A percentile compares a stretch with the other conserved stretches of the same genome.
These are phyloP conservation scores for Drosophila mayri DNA, from an alignment of 1,140 invertebrate genomes.

Conservation along the genomic window DNA sequence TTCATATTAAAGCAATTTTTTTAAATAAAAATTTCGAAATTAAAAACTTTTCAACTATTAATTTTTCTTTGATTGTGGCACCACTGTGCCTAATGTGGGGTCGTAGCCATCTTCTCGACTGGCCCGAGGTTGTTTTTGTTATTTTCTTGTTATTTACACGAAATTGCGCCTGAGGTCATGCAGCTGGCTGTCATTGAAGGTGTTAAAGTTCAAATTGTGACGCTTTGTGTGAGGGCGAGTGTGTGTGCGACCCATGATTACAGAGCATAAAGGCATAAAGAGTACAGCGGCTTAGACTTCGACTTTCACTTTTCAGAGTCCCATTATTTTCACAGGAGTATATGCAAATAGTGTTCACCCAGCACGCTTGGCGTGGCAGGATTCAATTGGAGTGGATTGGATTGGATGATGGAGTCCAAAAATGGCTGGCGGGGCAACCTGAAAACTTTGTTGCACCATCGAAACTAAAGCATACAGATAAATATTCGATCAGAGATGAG, in stretches of 20 bases:
- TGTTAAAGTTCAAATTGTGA: slow-evolving; percentile 81
- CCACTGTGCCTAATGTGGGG: slow-evolving; percentile 5
- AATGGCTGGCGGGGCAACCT: slow-evolving; percentile 7
- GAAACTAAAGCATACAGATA: slow-evolving; percentile 7
- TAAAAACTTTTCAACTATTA: not conserved
- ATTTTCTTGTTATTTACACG: slow-evolving; percentile 83
- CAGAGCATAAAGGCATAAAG: slow-evolving; percentile 53
- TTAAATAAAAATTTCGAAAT: not conserved
- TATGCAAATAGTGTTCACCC: slow-evolving; percentile 54
- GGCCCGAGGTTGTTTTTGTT: slow-evolving; percentile 75
- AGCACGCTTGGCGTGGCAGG: not conserved
- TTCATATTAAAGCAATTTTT: not conserved
- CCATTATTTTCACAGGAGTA: slow-evolving; percentile 11
- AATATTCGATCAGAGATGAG: slow-evolving; percentile 8
- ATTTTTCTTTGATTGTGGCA: not conserved
- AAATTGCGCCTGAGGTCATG: slow-evolving; percentile 78
- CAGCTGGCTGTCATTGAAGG: slow-evolving; percentile 76
- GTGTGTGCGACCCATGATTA: slow-evolving; percentile 50
- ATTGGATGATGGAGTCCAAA: not conserved
- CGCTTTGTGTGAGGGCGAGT: slow-evolving; percentile 25
- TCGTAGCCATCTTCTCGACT: slow-evolving; percentile 44
- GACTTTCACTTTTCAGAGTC: slow-evolving; percentile 35
- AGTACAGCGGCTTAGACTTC: slow-evolving; percentile 25
- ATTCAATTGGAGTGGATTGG: slow-evolving; percentile 17
- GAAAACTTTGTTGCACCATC: slow-evolving; percentile 34